Evolutionary conservation across 1,140 invertebrate species (phyloP).

Genomic region (Epicauta chinensis): DNA sequence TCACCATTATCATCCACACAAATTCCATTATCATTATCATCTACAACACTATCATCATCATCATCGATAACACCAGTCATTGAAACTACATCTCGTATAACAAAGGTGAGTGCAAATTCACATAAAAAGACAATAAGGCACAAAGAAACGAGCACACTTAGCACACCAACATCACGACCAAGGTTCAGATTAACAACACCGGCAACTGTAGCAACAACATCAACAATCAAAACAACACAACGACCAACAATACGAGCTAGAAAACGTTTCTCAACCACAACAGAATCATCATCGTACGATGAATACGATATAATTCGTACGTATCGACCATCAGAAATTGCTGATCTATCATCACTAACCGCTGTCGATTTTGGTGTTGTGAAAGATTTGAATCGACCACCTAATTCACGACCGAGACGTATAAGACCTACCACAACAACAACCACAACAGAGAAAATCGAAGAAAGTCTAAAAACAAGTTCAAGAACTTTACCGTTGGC

Average conservation of each 20-base stretch:
- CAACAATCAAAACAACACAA: background rate
- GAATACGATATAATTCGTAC: conserved; percentile 20
- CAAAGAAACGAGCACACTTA: conserved; percentile 37
- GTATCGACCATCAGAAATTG: conserved; percentile 32
- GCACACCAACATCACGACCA: conserved; percentile 22
- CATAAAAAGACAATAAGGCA: conserved; percentile 24
- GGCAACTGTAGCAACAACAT: background rate
- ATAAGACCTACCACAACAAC: conserved; percentile 29
- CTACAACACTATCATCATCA: conserved; percentile 38
- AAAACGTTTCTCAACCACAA: conserved; percentile 9
- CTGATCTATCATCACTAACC: conserved; percentile 42
- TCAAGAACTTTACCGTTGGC: conserved; percentile 27
- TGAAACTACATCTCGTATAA: conserved; percentile 39
- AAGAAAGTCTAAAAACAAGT: conserved; percentile 25
- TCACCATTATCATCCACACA: conserved; percentile 35
- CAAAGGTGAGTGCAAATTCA: conserved; percentile 36
- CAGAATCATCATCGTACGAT: conserved; percentile 5
- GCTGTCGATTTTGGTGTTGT: conserved; percentile 34
- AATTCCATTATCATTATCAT: conserved; percentile 39
- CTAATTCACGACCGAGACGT: conserved; percentile 10
- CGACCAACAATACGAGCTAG: background rate
- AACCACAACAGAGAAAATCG: conserved; percentile 34
- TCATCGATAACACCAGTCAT: conserved; percentile 38
- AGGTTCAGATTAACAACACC: conserved; percentile 15
- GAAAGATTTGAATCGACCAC: conserved; percentile 16